Percentiles rank a stretch among this genome's conserved stretches.
Evolutionary conservation across 2,797 vertebrate species (phyloP).

Genomic region (Chromobotia macracanthus): DNA sequence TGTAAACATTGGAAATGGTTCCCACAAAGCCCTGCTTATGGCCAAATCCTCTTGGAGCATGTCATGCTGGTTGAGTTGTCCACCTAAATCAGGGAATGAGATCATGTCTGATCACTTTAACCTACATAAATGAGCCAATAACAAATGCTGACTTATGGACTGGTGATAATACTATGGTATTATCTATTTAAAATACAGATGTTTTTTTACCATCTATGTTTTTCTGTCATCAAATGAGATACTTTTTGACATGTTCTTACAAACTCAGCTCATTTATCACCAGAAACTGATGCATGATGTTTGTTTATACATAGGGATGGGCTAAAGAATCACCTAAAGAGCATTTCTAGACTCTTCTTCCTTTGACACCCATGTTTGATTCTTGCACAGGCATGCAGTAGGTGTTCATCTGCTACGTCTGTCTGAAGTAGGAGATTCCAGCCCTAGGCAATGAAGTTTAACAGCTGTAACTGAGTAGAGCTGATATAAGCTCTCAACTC

Average conservation of each 20-base stretch:
- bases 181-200: conserved; percentile 4
- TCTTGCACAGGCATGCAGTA: conserved; percentile 45
- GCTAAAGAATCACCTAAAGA: conserved; percentile 17
- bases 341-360: neutral
- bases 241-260: neutral
- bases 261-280: conserved; percentile 1
- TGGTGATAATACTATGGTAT: conserved; percentile 14
- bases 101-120: neutral
- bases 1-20: neutral
- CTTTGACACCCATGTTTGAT: conserved; percentile 42
- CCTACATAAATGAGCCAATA: neutral
- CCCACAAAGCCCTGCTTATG: neutral
- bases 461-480: neutral
- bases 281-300: conserved; percentile 12
- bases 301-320: conserved; percentile 40
- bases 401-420: conserved; percentile 1
- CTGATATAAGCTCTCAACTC: neutral
- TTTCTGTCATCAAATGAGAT: neutral
- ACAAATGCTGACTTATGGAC: neutral
- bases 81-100: neutral
- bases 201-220: neutral
- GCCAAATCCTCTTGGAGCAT: neutral
- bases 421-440: conserved; percentile 30
- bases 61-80: neutral
- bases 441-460: conserved; percentile 12